These are phyloP conservation scores for Dicaeum eximium DNA, from an alignment of 2,113 vertebrate genomes.

Conservation along the genomic window DNA sequence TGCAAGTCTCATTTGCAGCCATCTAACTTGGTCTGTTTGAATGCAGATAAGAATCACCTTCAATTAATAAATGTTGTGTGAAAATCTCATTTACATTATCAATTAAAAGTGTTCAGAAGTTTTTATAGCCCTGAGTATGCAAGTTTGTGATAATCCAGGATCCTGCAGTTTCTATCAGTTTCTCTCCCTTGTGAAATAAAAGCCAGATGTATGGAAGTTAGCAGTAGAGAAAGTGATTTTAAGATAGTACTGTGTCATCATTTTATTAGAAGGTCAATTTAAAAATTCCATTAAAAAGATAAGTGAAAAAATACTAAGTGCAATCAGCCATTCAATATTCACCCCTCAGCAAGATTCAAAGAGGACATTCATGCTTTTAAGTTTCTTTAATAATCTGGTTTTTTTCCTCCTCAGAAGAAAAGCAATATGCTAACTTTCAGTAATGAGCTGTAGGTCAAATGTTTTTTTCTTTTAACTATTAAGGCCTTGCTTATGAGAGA, in stretches of 20 bases:
- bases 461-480: neutral
- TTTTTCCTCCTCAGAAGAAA: neutral
- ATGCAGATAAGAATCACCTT: neutral
- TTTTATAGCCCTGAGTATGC: neutral
- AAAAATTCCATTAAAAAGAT: constrained; percentile 10
- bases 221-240: neutral
- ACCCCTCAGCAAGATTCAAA: neutral
- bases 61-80: neutral
- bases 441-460: neutral
- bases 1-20: neutral
- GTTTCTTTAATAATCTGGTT: neutral
- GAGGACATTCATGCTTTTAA: neutral
- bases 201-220: neutral
- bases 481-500: neutral
- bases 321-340: neutral
- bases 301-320: neutral
- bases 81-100: neutral
- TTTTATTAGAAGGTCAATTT: constrained; percentile 14
- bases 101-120: neutral
- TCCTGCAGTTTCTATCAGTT: neutral
- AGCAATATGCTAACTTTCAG: neutral
- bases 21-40: neutral
- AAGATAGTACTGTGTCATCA: neutral
- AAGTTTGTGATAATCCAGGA: neutral
- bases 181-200: neutral